A percentile compares a stretch with the other conserved stretches of the same genome.
phyloP scores from a whole-genome alignment of 2,113 vertebrate genomes.

The Puffinus mauretanicus region DNA sequence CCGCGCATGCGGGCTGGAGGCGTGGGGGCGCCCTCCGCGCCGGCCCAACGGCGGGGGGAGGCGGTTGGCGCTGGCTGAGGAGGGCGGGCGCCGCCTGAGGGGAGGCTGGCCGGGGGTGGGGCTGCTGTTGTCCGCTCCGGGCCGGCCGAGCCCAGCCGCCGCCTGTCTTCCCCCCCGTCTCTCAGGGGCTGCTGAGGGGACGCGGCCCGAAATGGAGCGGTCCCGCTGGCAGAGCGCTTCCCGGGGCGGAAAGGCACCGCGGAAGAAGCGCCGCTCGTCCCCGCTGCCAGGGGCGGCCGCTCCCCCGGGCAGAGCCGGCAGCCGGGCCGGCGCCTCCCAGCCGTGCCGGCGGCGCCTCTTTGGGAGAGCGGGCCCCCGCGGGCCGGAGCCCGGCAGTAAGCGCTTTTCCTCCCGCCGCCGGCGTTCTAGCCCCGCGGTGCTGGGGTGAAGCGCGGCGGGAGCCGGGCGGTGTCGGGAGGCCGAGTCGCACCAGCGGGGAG shows the following conservation, averaged over 20 bases:
- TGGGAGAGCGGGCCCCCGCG: neutral
- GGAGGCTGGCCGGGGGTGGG: too few relatives aligned
- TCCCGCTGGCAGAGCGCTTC: neutral
- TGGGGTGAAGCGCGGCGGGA: neutral
- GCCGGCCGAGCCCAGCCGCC: neutral
- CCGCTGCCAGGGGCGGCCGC: neutral
- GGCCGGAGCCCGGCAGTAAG: neutral
- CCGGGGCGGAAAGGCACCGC: neutral
- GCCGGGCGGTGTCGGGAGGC: neutral
- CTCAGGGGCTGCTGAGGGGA: too few relatives aligned
- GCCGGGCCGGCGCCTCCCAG: neutral
- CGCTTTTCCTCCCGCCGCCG: neutral
- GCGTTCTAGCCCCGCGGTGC: neutral
- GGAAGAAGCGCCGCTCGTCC: neutral
- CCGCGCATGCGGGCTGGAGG: too few relatives aligned
- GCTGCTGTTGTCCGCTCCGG: too few relatives aligned
- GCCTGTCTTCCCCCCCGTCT: too few relatives aligned
- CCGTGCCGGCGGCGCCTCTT: slow-evolving; percentile 4
- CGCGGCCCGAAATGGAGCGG: neutral
- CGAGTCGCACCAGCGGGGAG: neutral
- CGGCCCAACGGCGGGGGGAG: too few relatives aligned
- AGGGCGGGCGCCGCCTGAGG: too few relatives aligned
- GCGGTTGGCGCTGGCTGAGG: too few relatives aligned
- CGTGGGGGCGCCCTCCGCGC: too few relatives aligned
- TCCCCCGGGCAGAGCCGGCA: neutral